A percentile compares a stretch with the other conserved stretches of the same genome.
Evolutionary conservation across 1,140 invertebrate genomes (phyloP).

Genomic region (Panulirus ornatus): DNA sequence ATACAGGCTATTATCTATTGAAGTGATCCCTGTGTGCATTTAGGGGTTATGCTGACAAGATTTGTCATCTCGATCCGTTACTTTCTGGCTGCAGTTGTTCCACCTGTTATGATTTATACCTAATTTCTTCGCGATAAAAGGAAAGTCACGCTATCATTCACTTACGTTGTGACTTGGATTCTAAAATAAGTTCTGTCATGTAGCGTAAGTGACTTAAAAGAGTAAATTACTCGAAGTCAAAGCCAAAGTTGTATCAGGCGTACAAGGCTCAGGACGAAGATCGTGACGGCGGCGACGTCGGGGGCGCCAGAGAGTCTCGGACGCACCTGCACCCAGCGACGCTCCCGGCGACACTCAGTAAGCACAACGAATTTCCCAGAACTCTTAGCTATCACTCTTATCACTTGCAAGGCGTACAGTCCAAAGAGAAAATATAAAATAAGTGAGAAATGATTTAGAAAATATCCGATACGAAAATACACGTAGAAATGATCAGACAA

Average conservation of each 20-base stretch:
- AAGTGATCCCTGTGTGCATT: background rate
- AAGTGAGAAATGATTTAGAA: too few species aligned
- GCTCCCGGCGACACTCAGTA: constrained; percentile 5
- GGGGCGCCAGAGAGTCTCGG: constrained; percentile 32
- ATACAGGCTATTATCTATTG: background rate
- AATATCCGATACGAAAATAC: background rate
- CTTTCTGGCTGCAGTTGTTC: background rate
- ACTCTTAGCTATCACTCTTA: background rate
- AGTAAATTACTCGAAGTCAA: too few species aligned
- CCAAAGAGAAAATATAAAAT: too few species aligned
- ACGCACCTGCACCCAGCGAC: constrained; percentile 24
- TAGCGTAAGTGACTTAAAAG: too few species aligned
- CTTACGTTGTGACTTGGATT: too few species aligned
- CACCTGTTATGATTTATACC: background rate
- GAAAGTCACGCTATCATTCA: background rate
- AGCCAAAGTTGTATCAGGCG: background rate
- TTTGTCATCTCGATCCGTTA: background rate
- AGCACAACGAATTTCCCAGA: background rate
- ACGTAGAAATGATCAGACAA: background rate
- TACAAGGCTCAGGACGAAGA: background rate
- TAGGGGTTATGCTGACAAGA: constrained; percentile 40
- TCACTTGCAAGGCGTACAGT: too few species aligned
- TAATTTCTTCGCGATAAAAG: background rate
- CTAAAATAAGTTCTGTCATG: too few species aligned
- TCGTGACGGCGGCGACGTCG: constrained; percentile 25